phyloP scores from a whole-genome alignment of 2,797 vertebrate genomes.

The Podarcis siculus region DNA sequence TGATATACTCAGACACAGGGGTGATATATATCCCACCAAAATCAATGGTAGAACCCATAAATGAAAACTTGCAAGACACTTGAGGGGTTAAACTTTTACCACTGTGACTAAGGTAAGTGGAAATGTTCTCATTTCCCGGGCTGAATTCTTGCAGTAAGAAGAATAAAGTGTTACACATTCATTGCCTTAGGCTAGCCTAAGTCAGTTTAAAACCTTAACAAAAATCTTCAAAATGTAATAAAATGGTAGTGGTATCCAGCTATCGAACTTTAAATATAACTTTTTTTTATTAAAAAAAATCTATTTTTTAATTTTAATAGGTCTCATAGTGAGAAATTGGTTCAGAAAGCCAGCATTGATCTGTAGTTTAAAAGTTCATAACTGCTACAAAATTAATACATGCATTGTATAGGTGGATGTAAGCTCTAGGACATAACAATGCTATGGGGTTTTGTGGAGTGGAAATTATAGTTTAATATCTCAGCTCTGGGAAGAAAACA shows the following conservation, averaged over 20 bases:
- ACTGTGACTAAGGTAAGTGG: slow-evolving; percentile 41
- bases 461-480: slow-evolving; percentile 41
- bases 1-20: too few species aligned
- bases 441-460: slow-evolving; percentile 22
- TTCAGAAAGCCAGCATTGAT: slow-evolving; percentile 48
- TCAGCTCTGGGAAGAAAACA: slow-evolving; percentile 33
- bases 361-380: slow-evolving; percentile 26
- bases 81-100: slow-evolving; percentile 35
- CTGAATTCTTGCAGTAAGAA: slow-evolving; percentile 60
- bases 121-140: slow-evolving; percentile 41
- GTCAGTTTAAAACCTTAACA: slow-evolving; percentile 50
- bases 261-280: slow-evolving; percentile 42
- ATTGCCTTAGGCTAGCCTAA: slow-evolving; percentile 53
- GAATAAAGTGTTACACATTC: slow-evolving; percentile 41
- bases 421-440: slow-evolving; percentile 9
- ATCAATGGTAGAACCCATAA: slow-evolving; percentile 1
- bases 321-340: neutral
- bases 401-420: slow-evolving; percentile 1
- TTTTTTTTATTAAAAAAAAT: slow-evolving; percentile 13
- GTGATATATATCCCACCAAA: neutral
- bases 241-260: slow-evolving; percentile 22
- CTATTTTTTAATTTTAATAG: slow-evolving; percentile 36
- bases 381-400: slow-evolving; percentile 48
- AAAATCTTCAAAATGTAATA: slow-evolving; percentile 49
- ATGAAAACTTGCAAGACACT: slow-evolving; percentile 4